Percentiles rank a stretch among this genome's conserved stretches.
Evolutionary conservation across 2,888 invertebrate genomes (phyloP).

Genomic region (Zonitis immaculata): DNA sequence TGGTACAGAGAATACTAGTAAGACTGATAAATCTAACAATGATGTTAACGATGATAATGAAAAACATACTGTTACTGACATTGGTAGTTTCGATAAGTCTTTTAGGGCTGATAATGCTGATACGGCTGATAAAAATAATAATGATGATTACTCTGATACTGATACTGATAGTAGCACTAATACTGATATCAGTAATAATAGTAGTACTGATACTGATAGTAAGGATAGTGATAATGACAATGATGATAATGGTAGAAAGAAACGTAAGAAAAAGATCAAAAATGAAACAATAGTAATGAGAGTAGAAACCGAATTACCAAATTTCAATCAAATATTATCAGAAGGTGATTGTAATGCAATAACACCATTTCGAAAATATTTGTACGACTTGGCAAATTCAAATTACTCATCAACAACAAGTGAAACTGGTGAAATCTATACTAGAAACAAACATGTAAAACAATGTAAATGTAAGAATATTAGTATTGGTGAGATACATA

Average conservation of each 20-base stretch:
- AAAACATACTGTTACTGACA: too few relatives aligned
- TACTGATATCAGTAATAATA: too few relatives aligned
- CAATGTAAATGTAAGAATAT: conserved; percentile 27
- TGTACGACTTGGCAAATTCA: not conserved
- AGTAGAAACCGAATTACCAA: not conserved
- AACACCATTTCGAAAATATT: not conserved
- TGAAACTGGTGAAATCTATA: conserved; percentile 15
- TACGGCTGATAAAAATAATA: too few relatives aligned
- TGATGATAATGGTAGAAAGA: conserved; percentile 6
- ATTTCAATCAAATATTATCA: not conserved
- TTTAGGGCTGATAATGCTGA: too few relatives aligned
- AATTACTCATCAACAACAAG: conserved; percentile 3
- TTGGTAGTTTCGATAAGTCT: too few relatives aligned
- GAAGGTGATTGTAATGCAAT: conserved; percentile 5
- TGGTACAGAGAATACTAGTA: too few relatives aligned
- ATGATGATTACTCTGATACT: too few relatives aligned
- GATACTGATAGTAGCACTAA: too few relatives aligned
- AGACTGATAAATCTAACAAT: too few relatives aligned
- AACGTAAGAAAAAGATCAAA: too few relatives aligned
- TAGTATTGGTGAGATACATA: conserved; percentile 40
- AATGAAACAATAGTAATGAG: not conserved
- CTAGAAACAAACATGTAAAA: conserved; percentile 34
- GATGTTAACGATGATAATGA: too few relatives aligned
- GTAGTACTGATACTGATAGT: too few relatives aligned
- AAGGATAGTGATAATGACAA: not conserved